A percentile compares a stretch with the other conserved stretches of the same genome.
These are phyloP conservation scores for Pecten maximus DNA, from an alignment of 2,888 invertebrate species.

Conservation along the genomic window DNA sequence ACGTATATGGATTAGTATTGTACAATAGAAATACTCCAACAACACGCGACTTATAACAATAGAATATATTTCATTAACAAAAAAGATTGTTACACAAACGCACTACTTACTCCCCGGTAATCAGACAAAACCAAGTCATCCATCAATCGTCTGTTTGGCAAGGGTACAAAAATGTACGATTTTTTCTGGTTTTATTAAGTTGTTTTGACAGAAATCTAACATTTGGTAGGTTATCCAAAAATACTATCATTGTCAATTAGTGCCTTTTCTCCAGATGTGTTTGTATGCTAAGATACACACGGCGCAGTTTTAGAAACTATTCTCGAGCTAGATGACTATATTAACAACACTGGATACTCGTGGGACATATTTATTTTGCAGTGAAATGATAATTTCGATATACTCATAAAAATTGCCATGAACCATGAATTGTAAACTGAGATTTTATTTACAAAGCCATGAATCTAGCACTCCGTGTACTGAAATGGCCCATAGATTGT, in stretches of 20 bases:
- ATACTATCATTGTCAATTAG: not conserved
- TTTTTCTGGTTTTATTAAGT: not conserved
- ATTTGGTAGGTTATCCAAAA: not conserved
- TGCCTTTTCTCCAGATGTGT: not conserved
- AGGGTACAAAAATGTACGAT: not conserved
- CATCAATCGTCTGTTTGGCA: slow-evolving; percentile 22
- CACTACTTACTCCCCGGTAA: not conserved
- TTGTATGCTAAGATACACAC: not conserved
- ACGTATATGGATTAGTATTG: too few relatives aligned
- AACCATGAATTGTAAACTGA: not conserved
- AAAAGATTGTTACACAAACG: not conserved
- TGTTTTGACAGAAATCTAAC: not conserved
- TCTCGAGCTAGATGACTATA: not conserved
- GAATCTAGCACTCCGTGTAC: too few relatives aligned
- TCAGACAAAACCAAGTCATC: not conserved
- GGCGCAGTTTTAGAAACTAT: not conserved
- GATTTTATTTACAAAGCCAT: not conserved
- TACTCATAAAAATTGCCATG: not conserved
- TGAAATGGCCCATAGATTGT: too few relatives aligned
- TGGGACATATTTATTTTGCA: not conserved
- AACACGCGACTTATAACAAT: not conserved
- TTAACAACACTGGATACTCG: not conserved
- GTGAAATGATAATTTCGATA: not conserved
- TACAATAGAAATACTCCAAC: too few relatives aligned
- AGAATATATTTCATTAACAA: not conserved